phyloP scores from a whole-genome alignment of 2,797 vertebrate species.

The Hydrophis major region DNA sequence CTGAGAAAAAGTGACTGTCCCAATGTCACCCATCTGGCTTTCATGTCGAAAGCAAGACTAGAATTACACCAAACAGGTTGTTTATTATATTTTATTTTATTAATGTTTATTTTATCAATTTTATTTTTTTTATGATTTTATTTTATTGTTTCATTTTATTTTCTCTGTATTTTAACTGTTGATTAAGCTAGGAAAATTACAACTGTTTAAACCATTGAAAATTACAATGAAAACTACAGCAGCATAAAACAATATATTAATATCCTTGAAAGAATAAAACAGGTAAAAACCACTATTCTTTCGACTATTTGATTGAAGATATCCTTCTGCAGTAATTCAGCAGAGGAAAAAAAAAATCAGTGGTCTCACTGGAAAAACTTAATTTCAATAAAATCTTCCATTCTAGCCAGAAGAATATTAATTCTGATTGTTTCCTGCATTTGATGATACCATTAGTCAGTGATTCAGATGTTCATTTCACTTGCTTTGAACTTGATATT shows the following conservation, averaged over 20 bases:
- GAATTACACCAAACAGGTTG: neutral
- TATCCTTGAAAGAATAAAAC: neutral
- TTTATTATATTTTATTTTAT: neutral
- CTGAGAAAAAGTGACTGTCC: neutral
- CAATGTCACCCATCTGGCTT: neutral
- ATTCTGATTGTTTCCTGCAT: neutral
- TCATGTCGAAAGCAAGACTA: neutral
- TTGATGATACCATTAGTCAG: neutral
- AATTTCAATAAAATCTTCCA: constrained; percentile 17
- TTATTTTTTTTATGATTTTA: neutral
- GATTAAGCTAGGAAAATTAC: neutral
- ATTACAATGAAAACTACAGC: neutral
- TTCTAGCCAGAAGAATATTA: constrained; percentile 35
- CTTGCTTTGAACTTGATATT: constrained; percentile 15
- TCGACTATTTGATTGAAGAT: neutral
- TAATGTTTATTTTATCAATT: neutral
- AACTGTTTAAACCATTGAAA: neutral
- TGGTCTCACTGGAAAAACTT: constrained; percentile 14
- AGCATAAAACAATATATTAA: neutral
- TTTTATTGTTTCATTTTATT: too few species aligned
- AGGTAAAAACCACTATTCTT: neutral
- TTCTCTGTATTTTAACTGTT: neutral
- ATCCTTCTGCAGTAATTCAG: neutral
- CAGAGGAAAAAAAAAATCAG: neutral
- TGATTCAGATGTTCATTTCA: constrained; percentile 30